Base-by-base conservation (phyloP, 2,888 invertebrate species). In the Listrodromus nycthemerus region DNA sequence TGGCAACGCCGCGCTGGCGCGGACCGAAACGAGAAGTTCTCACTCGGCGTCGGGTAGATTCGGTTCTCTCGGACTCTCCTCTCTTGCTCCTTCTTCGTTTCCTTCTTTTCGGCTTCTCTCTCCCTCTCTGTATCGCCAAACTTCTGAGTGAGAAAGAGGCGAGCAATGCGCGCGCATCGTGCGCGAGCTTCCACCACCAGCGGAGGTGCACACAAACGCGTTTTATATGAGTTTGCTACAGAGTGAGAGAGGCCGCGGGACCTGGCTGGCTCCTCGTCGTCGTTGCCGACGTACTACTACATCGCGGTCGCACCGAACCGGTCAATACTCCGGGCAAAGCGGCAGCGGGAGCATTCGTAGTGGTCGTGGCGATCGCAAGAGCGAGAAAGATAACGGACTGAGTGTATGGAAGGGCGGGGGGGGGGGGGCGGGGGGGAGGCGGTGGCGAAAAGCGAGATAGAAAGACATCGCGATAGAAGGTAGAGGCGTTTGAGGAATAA, bases 241-340 rank as follows among this genome's bases (percentile, higher is more conserved):
- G 33, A 52, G n/a, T 24, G 24, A 21, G 52, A 52, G 52, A 58
- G 58, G 19, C 52, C 52, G 52, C 21, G 52, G 27, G 16, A 16
- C 58, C 16, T 65, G 52, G 82, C 77, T 73, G 71, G 73, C 82
- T 82, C 73, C 67, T 78, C 78, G 80, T 50, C 82, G 79, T 77
- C 77, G 80, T 63, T 50, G 75, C 58, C 80, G 82, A 82, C 79
- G 66, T 78, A 86, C 84, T 52, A 61, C 61, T 55, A 79, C 77
- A 78, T 19, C 83, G 86, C 88, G 86, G 87, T 85, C 81, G 86
- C 88, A 86, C 86, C 88, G 91, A 91, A 91, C 92, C 92, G 92
- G 92, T 92, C 92, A 92, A 92, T 92, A 92, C 92, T 92, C 92
- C 91, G 91, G 88, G 89, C 87, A 89, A 88, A 90, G 91, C 91